Percentiles rank a stretch among this genome's conserved stretches.
phyloP scores from a whole-genome alignment of 2,888 invertebrate species.

The Drosophila merina region DNA sequence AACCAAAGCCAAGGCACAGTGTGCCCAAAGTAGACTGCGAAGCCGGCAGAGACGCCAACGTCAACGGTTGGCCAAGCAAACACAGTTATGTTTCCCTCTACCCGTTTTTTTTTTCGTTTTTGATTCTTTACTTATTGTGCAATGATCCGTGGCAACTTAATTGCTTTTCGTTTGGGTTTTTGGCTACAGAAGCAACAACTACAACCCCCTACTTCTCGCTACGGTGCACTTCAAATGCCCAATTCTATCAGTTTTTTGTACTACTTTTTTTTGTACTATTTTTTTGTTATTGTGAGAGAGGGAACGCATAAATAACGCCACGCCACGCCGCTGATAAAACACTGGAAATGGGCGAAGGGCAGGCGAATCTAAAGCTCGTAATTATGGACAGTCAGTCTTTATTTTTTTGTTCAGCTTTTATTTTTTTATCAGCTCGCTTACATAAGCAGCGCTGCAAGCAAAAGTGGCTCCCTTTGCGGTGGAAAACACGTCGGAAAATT shows the following conservation, averaged over 20 bases:
- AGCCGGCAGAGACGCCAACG: conserved; percentile 5
- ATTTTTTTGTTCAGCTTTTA: conserved; percentile 5
- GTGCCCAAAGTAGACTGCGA: conserved; percentile 9
- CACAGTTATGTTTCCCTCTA: conserved; percentile 68
- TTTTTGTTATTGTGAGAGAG: conserved; percentile 52
- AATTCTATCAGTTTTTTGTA: conserved; percentile 36
- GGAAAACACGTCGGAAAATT: conserved; percentile 62
- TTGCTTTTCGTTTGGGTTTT: conserved; percentile 75
- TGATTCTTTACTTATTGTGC: conserved; percentile 77
- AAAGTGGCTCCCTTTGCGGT: neutral
- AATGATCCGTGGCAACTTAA: conserved; percentile 79
- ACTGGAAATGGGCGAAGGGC: conserved; percentile 68
- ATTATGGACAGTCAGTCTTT: conserved; percentile 58
- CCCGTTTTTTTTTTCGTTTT: conserved; percentile 36
- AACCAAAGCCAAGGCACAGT: conserved; percentile 6
- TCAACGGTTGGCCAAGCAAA: conserved; percentile 66
- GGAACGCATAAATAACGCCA: conserved; percentile 69
- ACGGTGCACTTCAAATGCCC: conserved; percentile 72
- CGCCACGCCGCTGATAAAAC: conserved; percentile 71
- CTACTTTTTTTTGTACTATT: neutral
- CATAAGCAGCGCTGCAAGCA: conserved; percentile 57
- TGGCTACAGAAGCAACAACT: conserved; percentile 50
- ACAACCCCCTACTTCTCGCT: conserved; percentile 59
- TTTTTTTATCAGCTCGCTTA: conserved; percentile 63
- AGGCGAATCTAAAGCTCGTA: conserved; percentile 66